phyloP scores from a whole-genome alignment of 2,888 invertebrate species.

The Stramonita haemastoma region DNA sequence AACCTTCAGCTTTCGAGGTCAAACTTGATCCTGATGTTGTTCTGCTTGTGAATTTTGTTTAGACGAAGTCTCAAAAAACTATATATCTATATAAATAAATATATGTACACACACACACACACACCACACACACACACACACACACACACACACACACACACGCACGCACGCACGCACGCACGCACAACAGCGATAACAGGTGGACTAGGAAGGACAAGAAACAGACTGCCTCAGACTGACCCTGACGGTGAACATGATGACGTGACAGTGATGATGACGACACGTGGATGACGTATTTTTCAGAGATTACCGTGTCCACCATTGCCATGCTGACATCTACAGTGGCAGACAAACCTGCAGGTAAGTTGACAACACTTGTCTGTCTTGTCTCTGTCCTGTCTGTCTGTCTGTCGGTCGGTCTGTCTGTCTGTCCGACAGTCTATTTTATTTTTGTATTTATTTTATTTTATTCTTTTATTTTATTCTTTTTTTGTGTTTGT shows the following conservation, averaged over 20 bases:
- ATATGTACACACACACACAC: too few species aligned
- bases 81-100: too few species aligned
- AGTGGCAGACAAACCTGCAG: background rate
- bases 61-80: too few species aligned
- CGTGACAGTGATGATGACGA: too few species aligned
- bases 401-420: background rate
- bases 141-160: too few species aligned
- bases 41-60: too few species aligned
- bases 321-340: constrained; percentile 6
- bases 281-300: background rate
- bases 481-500: background rate
- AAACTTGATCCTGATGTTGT: too few species aligned
- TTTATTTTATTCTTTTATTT: background rate
- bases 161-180: background rate
- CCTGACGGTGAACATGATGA: too few species aligned
- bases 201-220: too few species aligned
- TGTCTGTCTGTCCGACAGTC: background rate
- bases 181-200: background rate
- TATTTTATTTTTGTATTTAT: background rate
- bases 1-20: too few species aligned
- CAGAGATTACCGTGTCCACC: constrained; percentile 9
- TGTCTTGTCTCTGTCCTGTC: background rate
- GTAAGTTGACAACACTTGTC: background rate
- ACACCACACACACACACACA: too few species aligned
- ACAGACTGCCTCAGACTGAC: background rate